These are phyloP conservation scores for Amphiprion clarkii DNA, from an alignment of 2,797 vertebrate species.

Conservation along the genomic window DNA sequence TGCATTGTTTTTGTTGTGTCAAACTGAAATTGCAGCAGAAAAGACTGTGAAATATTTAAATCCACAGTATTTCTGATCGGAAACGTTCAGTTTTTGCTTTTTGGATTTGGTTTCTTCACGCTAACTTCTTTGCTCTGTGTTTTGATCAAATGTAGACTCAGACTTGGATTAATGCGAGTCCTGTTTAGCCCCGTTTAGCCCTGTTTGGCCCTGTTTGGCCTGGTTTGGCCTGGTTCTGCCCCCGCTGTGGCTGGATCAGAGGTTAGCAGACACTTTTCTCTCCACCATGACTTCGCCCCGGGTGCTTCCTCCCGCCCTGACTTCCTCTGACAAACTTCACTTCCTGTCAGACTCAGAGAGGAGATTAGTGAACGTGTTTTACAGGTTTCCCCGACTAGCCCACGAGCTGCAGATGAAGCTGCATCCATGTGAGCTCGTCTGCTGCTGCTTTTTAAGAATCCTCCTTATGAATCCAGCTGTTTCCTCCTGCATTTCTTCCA, in stretches of 20 bases:
- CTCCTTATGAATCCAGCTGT: background rate
- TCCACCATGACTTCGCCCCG: slow-evolving; percentile 39
- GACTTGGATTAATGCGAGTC: too few relatives aligned
- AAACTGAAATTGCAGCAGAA: too few relatives aligned
- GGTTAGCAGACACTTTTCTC: slow-evolving; percentile 75
- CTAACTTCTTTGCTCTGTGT: too few relatives aligned
- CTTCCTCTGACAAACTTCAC: slow-evolving; percentile 79
- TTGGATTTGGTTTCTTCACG: too few relatives aligned
- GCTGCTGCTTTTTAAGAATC: slow-evolving; percentile 26
- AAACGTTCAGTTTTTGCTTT: too few relatives aligned
- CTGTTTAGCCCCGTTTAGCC: background rate
- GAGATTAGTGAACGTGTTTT: slow-evolving; percentile 78
- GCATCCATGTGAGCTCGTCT: background rate
- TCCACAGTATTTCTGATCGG: too few relatives aligned
- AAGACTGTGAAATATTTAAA: too few relatives aligned
- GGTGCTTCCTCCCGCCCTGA: slow-evolving; percentile 67
- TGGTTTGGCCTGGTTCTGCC: background rate
- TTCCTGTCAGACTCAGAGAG: slow-evolving; percentile 79
- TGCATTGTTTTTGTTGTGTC: too few relatives aligned
- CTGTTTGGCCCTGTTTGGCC: background rate
- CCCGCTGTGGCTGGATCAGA: slow-evolving; percentile 56
- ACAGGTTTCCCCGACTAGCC: slow-evolving; percentile 71
- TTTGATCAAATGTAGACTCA: too few relatives aligned
- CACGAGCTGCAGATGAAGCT: slow-evolving; percentile 35
- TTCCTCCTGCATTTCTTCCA: too few relatives aligned